Base-by-base conservation (phyloP, 2,113 vertebrate genomes). In the Phalacrocorax carbo region DNA sequence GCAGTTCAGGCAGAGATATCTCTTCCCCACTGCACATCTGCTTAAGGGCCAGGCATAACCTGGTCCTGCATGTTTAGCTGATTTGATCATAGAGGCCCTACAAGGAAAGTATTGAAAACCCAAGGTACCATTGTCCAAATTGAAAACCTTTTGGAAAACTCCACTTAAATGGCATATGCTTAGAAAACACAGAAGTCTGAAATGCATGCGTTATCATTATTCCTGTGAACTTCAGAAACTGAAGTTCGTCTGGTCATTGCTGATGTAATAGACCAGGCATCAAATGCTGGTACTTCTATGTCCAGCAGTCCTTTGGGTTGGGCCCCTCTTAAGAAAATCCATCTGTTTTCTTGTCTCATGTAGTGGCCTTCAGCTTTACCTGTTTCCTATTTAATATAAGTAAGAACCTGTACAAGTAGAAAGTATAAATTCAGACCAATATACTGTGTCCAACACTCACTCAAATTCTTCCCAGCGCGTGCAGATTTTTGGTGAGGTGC, bases 131-230 rank as follows among this genome's bases (percentile, higher is more conserved):
- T 32, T 92, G 40, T 66, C 27, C 38, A 81, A 60, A 48, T 2
- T 11, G 40, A 75, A 86, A 82, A 52, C 32, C 5, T 40, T 64
- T 52, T 44, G 20, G 78, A 89, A 91, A 89, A 72, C 4, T 36
- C 27, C 16, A 11, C 23, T 72, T 82, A 40, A 4, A 2, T 69
- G 61, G 13, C 22, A 13, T n/a, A 3, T 0, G 4, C 2, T 6
- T 44, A 57, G 29, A 58, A 71, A 78, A 18, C 10, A 20, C 11
- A 13, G 64, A 83, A 32, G 15, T 70, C 36, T 78, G 82, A 75
- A 38, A 21, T 30, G 5, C 1, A 0, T 11, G 10, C 4, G 0
- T 61, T 78, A 10, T 16, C 7, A 3, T 51, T 51, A 38, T 68
- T 81, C 58, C 48, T 86, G 32, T 71, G 46, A 40, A 51, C 16